phyloP scores from a whole-genome alignment of 2,888 invertebrate species.

The Salpingus planirostris region DNA sequence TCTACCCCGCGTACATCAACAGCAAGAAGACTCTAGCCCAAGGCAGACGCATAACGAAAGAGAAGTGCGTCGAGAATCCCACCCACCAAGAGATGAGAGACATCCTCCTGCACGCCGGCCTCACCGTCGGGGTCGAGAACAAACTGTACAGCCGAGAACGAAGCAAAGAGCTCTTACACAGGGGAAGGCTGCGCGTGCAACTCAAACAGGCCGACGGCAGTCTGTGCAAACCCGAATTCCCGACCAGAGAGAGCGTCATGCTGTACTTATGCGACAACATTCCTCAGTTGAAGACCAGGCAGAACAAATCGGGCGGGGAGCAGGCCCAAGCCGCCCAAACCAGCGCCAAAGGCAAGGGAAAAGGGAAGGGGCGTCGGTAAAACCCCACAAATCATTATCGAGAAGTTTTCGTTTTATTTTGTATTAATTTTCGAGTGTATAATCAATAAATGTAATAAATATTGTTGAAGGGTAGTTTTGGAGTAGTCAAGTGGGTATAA shows the following conservation, averaged over 20 bases:
- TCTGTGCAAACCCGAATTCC: slow-evolving; percentile 59
- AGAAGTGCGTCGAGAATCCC: slow-evolving; percentile 88
- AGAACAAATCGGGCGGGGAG: slow-evolving; percentile 44
- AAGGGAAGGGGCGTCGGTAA: slow-evolving; percentile 28
- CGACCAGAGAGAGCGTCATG: slow-evolving; percentile 70
- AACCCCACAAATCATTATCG: too few relatives aligned
- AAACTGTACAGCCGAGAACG: slow-evolving; percentile 86
- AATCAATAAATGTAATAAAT: too few relatives aligned
- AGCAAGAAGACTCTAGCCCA: slow-evolving; percentile 84
- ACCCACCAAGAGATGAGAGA: slow-evolving; percentile 92
- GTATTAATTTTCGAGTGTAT: too few relatives aligned
- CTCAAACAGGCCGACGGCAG: slow-evolving; percentile 84
- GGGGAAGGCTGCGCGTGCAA: slow-evolving; percentile 89
- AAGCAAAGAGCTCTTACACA: slow-evolving; percentile 76
- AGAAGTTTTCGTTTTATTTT: too few relatives aligned
- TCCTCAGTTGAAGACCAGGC: slow-evolving; percentile 81
- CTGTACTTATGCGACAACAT: slow-evolving; percentile 73
- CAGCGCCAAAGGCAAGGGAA: slow-evolving; percentile 31
- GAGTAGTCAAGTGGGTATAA: too few relatives aligned
- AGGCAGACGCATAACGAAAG: slow-evolving; percentile 77
- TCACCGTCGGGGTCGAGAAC: slow-evolving; percentile 83
- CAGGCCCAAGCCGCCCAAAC: slow-evolving; percentile 24
- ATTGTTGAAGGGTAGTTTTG: too few relatives aligned
- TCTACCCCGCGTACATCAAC: slow-evolving; percentile 95
- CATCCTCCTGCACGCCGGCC: slow-evolving; percentile 73